Conservation (phyloP, 2,113 vertebrate genomes). For the Cranoglanis bouderius region DNA sequence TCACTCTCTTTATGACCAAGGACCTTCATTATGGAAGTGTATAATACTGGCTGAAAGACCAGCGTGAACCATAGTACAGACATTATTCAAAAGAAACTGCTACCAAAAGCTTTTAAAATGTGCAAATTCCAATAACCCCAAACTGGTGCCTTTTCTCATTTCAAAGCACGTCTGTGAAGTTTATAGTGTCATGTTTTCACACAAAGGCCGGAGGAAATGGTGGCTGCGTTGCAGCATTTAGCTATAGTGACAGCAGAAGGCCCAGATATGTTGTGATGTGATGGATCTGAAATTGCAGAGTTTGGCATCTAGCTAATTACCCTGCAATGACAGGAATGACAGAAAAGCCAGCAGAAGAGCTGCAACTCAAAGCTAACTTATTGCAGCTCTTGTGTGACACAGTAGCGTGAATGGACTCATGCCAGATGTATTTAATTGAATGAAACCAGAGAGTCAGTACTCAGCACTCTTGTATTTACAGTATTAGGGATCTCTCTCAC, state of each 20-base stretch:
- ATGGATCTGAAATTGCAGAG: constrained; percentile 11
- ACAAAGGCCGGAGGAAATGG: neutral
- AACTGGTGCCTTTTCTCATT: neutral
- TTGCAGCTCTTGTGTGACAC: neutral
- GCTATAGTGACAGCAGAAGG: constrained; percentile 10
- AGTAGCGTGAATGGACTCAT: neutral
- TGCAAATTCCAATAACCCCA: neutral
- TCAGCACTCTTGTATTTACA: constrained; percentile 12
- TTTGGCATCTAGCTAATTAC: constrained; percentile 40
- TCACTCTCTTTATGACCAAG: neutral
- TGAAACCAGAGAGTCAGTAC: constrained; percentile 2
- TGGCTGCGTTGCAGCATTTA: neutral
- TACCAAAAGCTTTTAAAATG: neutral
- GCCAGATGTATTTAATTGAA: neutral
- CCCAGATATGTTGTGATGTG: constrained; percentile 32
- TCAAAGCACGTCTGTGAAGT: neutral
- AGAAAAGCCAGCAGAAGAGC: constrained; percentile 5
- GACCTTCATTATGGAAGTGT: neutral
- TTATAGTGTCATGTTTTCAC: neutral
- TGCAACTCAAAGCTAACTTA: neutral
- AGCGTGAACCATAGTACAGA: neutral
- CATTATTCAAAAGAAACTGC: neutral
- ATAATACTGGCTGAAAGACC: neutral
- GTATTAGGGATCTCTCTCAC: neutral
- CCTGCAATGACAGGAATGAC: constrained; percentile 30